phyloP scores from a whole-genome alignment of 2,113 vertebrate species.

The Cyprinodon tularosa region DNA sequence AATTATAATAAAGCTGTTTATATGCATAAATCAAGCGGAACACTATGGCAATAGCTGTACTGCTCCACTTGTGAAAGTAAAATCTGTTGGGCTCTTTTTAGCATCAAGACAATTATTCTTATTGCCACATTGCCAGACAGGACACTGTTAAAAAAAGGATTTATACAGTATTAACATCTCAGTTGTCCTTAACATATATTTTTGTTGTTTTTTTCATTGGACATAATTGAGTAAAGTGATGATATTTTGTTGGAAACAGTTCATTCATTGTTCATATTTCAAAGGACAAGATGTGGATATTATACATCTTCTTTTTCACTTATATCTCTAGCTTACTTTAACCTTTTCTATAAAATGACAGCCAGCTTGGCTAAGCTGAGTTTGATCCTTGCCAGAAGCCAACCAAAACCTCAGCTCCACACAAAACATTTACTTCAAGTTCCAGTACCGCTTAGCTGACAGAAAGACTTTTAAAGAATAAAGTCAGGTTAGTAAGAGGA shows the following conservation, averaged over 20 bases:
- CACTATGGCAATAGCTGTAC: too few species aligned
- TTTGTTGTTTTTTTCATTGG: too few species aligned
- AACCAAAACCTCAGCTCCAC: conserved; percentile 48
- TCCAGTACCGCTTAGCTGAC: conserved; percentile 49
- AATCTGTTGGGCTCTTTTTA: too few species aligned
- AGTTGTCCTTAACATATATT: too few species aligned
- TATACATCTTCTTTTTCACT: conserved; percentile 5
- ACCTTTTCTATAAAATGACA: conserved; percentile 43
- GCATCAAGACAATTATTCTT: too few species aligned
- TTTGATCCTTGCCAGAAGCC: conserved; percentile 58
- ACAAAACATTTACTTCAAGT: conserved; percentile 50
- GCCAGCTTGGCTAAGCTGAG: conserved; percentile 49
- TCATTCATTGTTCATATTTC: not conserved
- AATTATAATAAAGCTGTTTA: too few species aligned
- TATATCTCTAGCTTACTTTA: conserved; percentile 19
- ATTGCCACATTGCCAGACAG: too few species aligned
- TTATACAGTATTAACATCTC: too few species aligned
- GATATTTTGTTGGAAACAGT: not conserved
- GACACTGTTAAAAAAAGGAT: too few species aligned
- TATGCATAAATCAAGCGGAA: too few species aligned
- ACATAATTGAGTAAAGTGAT: not conserved
- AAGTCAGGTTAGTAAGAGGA: conserved; percentile 49
- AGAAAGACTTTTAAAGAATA: conserved; percentile 59
- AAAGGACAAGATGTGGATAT: not conserved
- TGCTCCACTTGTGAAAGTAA: too few species aligned